Evolutionary conservation across 1,140 invertebrate species (phyloP).

Genomic region (Atta colombica): DNA sequence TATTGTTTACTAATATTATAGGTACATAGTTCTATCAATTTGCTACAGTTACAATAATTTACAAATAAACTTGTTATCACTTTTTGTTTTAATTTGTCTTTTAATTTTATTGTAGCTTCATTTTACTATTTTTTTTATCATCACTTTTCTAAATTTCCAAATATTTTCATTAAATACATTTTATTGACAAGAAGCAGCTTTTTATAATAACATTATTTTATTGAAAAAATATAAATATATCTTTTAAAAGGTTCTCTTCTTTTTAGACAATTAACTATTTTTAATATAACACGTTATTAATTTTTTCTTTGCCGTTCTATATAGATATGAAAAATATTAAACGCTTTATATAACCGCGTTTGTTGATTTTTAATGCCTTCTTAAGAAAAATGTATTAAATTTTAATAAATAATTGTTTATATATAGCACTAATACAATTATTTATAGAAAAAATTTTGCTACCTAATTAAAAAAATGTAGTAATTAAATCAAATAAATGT

Average conservation of each 20-base stretch:
- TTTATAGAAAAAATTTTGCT: too few species aligned
- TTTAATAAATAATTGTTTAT: too few species aligned
- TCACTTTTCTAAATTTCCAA: not conserved
- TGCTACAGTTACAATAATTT: not conserved
- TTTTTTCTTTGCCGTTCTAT: too few species aligned
- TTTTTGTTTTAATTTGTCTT: not conserved
- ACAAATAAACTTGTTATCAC: not conserved
- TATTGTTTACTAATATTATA: not conserved
- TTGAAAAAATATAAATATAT: not conserved
- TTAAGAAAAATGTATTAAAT: too few species aligned
- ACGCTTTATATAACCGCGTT: too few species aligned
- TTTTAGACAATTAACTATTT: too few species aligned
- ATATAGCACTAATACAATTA: too few species aligned
- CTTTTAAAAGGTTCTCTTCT: not conserved
- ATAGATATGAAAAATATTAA: too few species aligned
- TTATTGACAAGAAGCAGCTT: not conserved
- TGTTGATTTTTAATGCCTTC: too few species aligned
- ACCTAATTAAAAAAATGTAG: too few species aligned
- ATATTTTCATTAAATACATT: not conserved
- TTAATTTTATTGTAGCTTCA: not conserved
- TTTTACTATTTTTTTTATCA: not conserved
- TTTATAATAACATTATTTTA: not conserved
- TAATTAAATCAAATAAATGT: too few species aligned
- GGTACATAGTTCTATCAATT: not conserved
- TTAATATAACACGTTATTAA: too few species aligned